phyloP scores from a whole-genome alignment of 2,888 invertebrate genomes.

The Drosophila limbata region DNA sequence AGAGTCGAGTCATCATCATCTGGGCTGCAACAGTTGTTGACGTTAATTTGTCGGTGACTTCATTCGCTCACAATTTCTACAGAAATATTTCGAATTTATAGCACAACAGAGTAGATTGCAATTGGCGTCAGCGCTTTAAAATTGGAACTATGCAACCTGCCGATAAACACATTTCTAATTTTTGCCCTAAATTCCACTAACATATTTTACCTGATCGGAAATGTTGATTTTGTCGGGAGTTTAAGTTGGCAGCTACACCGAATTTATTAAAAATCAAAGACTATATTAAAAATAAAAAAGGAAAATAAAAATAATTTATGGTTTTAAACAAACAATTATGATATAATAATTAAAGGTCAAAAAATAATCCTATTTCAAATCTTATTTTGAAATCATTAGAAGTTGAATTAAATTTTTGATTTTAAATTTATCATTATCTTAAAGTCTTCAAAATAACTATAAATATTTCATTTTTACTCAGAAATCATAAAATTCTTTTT shows the following conservation, averaged over 20 bases:
- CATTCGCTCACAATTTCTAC: conserved; percentile 50
- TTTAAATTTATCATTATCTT: too few species aligned
- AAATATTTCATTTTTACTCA: too few species aligned
- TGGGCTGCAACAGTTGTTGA: conserved; percentile 32
- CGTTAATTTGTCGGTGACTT: conserved; percentile 41
- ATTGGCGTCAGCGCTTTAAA: conserved; percentile 43
- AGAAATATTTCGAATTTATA: conserved; percentile 49
- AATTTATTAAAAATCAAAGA: background rate
- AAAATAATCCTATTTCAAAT: too few species aligned
- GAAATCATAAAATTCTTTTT: too few species aligned
- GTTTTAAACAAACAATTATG: too few species aligned
- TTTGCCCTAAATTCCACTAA: background rate
- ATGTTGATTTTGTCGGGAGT: background rate
- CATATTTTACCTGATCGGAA: background rate
- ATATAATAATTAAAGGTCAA: too few species aligned
- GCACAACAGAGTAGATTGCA: conserved; percentile 40
- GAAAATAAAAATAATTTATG: too few species aligned
- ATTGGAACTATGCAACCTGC: conserved; percentile 28
- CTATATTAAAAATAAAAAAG: too few species aligned
- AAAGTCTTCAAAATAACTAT: too few species aligned
- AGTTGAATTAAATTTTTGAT: too few species aligned
- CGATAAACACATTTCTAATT: conserved; percentile 30
- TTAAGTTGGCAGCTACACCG: background rate
- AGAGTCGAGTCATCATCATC: conserved; percentile 38
- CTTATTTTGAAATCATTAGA: too few species aligned